Evolutionary conservation across 2,797 vertebrate species (phyloP).

Genomic region (Coregonus suidteri): DNA sequence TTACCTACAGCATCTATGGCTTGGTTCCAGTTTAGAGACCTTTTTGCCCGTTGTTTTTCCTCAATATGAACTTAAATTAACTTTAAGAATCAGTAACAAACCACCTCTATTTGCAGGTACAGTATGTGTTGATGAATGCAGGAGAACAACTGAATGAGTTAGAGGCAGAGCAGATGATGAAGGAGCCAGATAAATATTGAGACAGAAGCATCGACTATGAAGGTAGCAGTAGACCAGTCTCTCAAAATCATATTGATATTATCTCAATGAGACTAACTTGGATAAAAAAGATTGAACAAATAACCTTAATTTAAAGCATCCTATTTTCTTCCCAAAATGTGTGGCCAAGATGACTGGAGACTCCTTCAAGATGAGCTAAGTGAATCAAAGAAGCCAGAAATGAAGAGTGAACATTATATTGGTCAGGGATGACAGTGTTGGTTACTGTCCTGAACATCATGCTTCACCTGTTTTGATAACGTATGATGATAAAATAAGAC

Average conservation of each 20-base stretch:
- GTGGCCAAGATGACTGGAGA: slow-evolving; percentile 74
- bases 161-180: slow-evolving; percentile 77
- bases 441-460: neutral
- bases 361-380: slow-evolving; percentile 72
- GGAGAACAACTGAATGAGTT: slow-evolving; percentile 69
- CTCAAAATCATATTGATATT: neutral
- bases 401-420: slow-evolving; percentile 1
- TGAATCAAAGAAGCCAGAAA: neutral
- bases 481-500: slow-evolving; percentile 1
- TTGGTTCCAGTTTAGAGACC: neutral
- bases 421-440: slow-evolving; percentile 1
- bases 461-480: neutral
- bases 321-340: slow-evolving; percentile 56
- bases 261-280: neutral
- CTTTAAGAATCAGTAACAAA: neutral
- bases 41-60: neutral
- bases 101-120: slow-evolving; percentile 46
- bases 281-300: neutral
- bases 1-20: neutral
- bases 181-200: slow-evolving; percentile 72
- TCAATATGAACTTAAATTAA: neutral
- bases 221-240: slow-evolving; percentile 45
- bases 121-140: slow-evolving; percentile 65
- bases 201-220: slow-evolving; percentile 72
- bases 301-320: neutral